A percentile compares a stretch with the other conserved stretches of the same genome.
Evolutionary conservation across 2,888 invertebrate genomes (phyloP).

Genomic region (Polydrusus tereticollis): DNA sequence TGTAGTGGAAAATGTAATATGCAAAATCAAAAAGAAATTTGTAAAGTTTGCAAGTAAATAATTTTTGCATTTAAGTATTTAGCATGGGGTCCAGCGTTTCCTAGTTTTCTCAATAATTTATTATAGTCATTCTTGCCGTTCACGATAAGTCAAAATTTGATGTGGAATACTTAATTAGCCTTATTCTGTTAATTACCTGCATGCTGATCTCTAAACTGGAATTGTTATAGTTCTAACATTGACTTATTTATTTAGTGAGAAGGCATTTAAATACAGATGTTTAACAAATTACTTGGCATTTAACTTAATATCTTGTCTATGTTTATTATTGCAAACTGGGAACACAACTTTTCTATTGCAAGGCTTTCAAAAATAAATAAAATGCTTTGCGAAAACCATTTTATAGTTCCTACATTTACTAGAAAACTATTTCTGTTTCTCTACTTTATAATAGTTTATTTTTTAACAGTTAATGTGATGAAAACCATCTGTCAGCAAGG

Average conservation of each 20-base stretch:
- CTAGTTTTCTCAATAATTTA: no score
- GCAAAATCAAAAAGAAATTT: no score
- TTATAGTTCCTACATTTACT: slow-evolving; percentile 25
- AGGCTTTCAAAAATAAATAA: slow-evolving; percentile 34
- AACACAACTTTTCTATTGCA: slow-evolving; percentile 18
- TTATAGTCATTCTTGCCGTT: no score
- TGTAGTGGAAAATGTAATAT: no score
- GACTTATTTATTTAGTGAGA: neutral
- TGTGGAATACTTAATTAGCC: no score
- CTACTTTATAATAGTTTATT: slow-evolving; percentile 27
- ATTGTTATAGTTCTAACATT: neutral
- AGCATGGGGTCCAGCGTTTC: no score
- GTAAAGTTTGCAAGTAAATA: no score
- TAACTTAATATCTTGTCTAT: slow-evolving; percentile 9
- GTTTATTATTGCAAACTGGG: slow-evolving; percentile 15
- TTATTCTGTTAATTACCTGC: neutral
- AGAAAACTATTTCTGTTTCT: slow-evolving; percentile 27
- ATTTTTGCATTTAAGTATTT: no score
- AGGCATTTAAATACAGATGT: neutral
- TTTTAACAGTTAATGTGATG: slow-evolving; percentile 24
- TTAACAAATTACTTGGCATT: slow-evolving; percentile 1
- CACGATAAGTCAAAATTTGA: no score
- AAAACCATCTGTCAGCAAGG: slow-evolving; percentile 26
- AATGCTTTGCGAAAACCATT: slow-evolving; percentile 30
- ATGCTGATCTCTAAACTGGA: neutral